Conservation (phyloP, 2,888 invertebrate species). For the Xestia xanthographa region DNA sequence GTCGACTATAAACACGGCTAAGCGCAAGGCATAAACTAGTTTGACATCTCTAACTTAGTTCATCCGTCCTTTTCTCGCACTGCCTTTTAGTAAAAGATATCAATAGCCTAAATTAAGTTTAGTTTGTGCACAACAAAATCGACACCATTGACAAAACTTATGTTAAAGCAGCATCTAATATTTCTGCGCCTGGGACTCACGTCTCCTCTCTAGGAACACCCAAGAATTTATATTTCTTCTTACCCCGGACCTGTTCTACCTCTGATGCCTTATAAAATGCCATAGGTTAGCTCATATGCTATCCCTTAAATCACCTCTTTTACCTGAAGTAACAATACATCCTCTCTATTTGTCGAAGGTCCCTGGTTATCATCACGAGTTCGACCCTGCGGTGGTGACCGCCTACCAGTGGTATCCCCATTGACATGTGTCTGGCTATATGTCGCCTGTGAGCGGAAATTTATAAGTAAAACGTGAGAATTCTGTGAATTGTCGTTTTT, state of each 20-base stretch:
- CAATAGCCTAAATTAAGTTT: too few species aligned
- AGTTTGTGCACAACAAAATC: too few species aligned
- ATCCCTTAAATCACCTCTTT: neutral
- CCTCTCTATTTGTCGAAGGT: conserved; percentile 42
- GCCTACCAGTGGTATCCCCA: conserved; percentile 53
- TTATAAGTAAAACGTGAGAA: conserved; percentile 32
- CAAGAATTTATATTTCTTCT: neutral
- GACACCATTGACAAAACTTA: neutral
- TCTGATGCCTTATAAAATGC: neutral
- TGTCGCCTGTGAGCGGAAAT: conserved; percentile 36
- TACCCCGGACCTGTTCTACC: neutral
- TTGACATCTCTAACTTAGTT: too few species aligned
- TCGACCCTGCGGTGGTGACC: conserved; percentile 33
- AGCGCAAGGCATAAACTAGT: too few species aligned
- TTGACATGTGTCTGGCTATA: conserved; percentile 31
- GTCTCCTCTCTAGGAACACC: neutral
- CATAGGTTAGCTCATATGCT: neutral
- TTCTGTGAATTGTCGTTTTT: conserved; percentile 13
- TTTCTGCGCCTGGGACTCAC: neutral
- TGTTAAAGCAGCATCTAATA: neutral
- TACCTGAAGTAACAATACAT: conserved; percentile 14
- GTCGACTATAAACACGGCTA: too few species aligned
- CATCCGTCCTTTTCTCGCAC: too few species aligned
- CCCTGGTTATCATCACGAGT: conserved; percentile 41
- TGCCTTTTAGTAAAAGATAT: too few species aligned